Conservation (phyloP, 53 echinoderm and acorn worm genomes). For the Henricia sp. region DNA sequence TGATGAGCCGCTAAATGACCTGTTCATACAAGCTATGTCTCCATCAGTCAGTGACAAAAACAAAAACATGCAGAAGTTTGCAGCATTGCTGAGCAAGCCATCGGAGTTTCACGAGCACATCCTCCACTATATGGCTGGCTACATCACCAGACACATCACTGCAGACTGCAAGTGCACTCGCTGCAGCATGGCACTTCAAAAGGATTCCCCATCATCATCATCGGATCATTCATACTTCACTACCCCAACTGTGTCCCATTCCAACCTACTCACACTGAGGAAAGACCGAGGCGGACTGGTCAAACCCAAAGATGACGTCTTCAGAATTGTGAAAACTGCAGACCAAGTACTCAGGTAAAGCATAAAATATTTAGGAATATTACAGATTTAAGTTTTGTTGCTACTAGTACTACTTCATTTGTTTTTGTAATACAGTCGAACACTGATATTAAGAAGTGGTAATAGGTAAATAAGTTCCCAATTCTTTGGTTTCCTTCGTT, state of each 20-base stretch:
- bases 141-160: conserved; percentile 40
- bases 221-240: conserved; percentile 3
- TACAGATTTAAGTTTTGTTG: too few species aligned
- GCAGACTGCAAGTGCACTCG: conserved; percentile 47
- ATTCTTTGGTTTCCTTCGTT: too few species aligned
- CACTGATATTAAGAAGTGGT: too few species aligned
- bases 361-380: too few species aligned
- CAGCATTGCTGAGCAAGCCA: conserved; percentile 46
- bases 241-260: background rate
- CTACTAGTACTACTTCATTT: too few species aligned
- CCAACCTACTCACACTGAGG: background rate
- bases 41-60: conserved; percentile 4
- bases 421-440: too few species aligned
- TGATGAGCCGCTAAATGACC: conserved; percentile 42
- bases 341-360: conserved; percentile 3
- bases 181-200: conserved; percentile 63
- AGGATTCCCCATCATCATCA: conserved; percentile 31
- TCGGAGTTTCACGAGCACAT: conserved; percentile 64
- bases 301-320: conserved; percentile 56
- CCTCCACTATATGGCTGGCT: conserved; percentile 57
- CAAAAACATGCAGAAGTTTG: conserved; percentile 42
- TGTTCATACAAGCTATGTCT: background rate
- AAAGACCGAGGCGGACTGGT: conserved; percentile 57
- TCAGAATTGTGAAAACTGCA: conserved; percentile 38
- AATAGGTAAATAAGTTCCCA: too few species aligned